Conservation (phyloP, 1,140 invertebrate genomes). For the Diorhabda elongata region DNA sequence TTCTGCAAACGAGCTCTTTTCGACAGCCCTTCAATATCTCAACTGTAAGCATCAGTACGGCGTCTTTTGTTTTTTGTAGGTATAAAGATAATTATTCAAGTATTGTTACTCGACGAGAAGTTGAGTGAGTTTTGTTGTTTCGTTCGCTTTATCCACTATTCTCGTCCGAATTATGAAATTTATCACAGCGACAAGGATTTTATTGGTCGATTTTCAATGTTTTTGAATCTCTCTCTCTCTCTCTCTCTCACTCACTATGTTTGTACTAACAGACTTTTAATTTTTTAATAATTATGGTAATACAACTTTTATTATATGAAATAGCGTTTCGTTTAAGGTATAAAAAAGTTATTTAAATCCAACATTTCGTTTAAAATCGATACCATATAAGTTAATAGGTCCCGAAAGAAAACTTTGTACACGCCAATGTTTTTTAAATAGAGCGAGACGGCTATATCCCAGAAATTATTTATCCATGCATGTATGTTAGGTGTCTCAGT, state of each 20-base stretch:
- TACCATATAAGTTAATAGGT: no score
- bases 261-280: no score
- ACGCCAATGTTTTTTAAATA: not conserved
- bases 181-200: no score
- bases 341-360: no score
- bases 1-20: slow-evolving; percentile 10
- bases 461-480: slow-evolving; percentile 8
- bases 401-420: not conserved
- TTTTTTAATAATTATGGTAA: no score
- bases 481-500: slow-evolving; percentile 9
- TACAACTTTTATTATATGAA: no score
- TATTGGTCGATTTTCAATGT: no score
- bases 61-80: slow-evolving; percentile 4
- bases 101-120: not conserved
- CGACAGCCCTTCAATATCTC: slow-evolving; percentile 3
- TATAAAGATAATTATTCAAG: not conserved
- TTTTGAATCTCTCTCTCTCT: no score
- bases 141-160: not conserved
- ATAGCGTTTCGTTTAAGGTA: no score
- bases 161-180: no score
- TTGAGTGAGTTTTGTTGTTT: not conserved
- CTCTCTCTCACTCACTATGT: no score
- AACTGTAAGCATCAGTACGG: slow-evolving; percentile 8
- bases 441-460: not conserved
- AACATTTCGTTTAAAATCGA: no score